Evolutionary conservation across 2,888 invertebrate species (phyloP).

Genomic region (Anagyrus pseudococci): DNA sequence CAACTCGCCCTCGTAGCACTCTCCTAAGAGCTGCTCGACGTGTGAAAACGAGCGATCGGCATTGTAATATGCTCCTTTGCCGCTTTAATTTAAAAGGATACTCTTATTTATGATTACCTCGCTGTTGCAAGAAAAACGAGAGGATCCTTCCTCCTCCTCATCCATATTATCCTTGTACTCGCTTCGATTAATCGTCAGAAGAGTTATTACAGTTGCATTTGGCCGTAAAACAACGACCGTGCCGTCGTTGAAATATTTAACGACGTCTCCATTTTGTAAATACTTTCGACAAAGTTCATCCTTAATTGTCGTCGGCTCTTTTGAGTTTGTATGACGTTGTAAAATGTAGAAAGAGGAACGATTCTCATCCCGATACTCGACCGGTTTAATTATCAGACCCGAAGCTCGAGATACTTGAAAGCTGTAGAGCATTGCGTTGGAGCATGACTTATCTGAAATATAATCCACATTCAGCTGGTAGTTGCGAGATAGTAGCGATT

Average conservation of each 20-base stretch:
- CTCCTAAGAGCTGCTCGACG: constrained; percentile 1
- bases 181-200: constrained; percentile 19
- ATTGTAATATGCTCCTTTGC: not conserved
- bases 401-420: constrained; percentile 46
- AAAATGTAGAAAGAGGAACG: constrained; percentile 53
- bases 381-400: constrained; percentile 48
- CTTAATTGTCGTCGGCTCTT: constrained; percentile 33
- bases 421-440: constrained; percentile 20
- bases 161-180: constrained; percentile 16
- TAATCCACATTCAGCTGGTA: not conserved
- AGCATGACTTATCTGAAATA: not conserved
- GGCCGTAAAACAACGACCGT: constrained; percentile 49
- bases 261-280: constrained; percentile 53
- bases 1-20: not conserved
- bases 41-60: not conserved
- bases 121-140: not conserved
- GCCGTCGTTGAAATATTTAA: constrained; percentile 52
- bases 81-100: not conserved
- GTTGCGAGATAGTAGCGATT: too few species aligned
- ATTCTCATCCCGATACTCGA: constrained; percentile 41
- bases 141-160: not conserved
- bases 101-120: not conserved
- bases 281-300: constrained; percentile 50
- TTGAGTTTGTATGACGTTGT: constrained; percentile 44
- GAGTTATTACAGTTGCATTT: constrained; percentile 50